Evolutionary conservation across 2,113 vertebrate genomes (phyloP), one percentile per base, ranked within the genome.

Genomic region (Neoarius graeffei): DNA sequence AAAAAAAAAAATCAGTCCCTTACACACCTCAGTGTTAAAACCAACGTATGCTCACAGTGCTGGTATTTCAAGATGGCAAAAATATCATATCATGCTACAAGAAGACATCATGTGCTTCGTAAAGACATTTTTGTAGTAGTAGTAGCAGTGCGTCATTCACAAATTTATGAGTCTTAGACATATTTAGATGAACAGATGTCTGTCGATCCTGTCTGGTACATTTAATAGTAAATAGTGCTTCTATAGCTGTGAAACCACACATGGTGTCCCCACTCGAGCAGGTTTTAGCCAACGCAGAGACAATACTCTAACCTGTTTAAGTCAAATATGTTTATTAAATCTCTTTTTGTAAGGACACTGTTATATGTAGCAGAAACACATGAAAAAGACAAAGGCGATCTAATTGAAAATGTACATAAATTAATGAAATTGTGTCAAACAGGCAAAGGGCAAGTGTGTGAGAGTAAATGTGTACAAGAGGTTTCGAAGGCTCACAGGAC

Each of bases 401-500:
- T 48, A 4, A 7, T 4, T 57, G 57, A 84, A 52, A 50, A 81
- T 20, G 25, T 76, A 71, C 60, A 84, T 66, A 86, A 88, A 25
- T 81, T 80, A 90, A 84, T 86, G 83, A 20, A 35, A 17, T 2
- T 0, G 2, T 25, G 60, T 88, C 81, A 88, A 50, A 66, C 20
- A 60, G 11, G 60, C 8, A 64, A 84, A 42, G 17, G 35, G 19
- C 42, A 42, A 42, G 42, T n/a, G 54, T 79, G 57, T 27, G 62
- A 66, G 66, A 88, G 67, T n/a, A 52, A 67, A 79, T 81, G 48
- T 82, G 74, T 88, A 66, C 19, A 62, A 59, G 35, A 48, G 25
- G 76, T 60, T 74, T 10, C 23, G 42, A 56, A 15, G n/a, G n/a
- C 60, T 96, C 93, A 98, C 93, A 99, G 89, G 92, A 99, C 94